A percentile compares a stretch with the other conserved stretches of the same genome.
Evolutionary conservation across 2,797 vertebrate species (phyloP).

Genomic region (Cichlasoma orientale): DNA sequence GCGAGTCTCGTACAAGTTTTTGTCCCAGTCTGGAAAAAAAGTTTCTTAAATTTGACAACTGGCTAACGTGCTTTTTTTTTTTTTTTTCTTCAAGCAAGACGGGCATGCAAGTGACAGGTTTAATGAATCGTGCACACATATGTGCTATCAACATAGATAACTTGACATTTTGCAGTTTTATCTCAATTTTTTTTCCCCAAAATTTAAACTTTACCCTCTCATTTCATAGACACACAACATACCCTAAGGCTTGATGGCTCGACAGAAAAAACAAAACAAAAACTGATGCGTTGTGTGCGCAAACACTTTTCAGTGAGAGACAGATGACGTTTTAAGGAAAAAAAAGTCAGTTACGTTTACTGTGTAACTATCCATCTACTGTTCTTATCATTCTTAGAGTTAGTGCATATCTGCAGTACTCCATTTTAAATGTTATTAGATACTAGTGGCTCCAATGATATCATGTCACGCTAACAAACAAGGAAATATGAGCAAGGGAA

Average conservation of each 20-base stretch:
- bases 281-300: not conserved
- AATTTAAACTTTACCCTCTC: not conserved
- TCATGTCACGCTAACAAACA: conserved; percentile 48
- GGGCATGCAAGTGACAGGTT: not conserved
- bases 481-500: conserved; percentile 38
- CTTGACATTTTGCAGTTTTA: conserved; percentile 10
- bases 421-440: conserved; percentile 51
- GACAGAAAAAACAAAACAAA: not conserved
- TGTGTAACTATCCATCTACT: conserved; percentile 36
- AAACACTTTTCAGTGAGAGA: conserved; percentile 13
- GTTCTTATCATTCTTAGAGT: conserved; percentile 47
- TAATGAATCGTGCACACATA: conserved; percentile 3
- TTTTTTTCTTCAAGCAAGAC: not conserved
- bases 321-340: conserved; percentile 2
- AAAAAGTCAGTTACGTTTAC: conserved; percentile 40
- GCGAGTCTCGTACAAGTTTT: conserved; percentile 15
- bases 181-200: conserved; percentile 3
- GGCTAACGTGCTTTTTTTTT: conserved; percentile 1
- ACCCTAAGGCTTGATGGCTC: not conserved
- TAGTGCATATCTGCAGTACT: conserved; percentile 50
- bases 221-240: not conserved
- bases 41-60: conserved; percentile 15
- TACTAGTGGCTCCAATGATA: conserved; percentile 46
- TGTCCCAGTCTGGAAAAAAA: conserved; percentile 25
- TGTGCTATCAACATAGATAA: conserved; percentile 3